Evolutionary conservation across 2,888 invertebrate genomes (phyloP), one percentile per base, ranked within the genome.

Genomic region (Callyntrura sp.): DNA sequence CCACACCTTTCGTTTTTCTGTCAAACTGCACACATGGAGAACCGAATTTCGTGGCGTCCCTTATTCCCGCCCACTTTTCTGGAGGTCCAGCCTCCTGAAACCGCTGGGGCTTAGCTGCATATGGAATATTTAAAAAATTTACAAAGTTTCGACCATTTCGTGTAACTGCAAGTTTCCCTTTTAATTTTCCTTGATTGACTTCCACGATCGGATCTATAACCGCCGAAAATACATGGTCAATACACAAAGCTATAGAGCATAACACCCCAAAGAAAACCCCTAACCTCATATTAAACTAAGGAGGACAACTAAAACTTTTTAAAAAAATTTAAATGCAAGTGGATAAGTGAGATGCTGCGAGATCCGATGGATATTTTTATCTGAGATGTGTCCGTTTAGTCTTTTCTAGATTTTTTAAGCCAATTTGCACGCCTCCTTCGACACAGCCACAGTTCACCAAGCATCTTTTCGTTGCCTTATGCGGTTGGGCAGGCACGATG

Each of bases 41-140:
- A 0, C 92, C 91, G 57, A 90, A 91, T 60, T 89, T 90, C 0
- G 91, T 91, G 9, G 73, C 92, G 43, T 91, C 92, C 23, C 91
- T 81, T 23, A 91, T 12, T 9, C 88, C 89, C 0, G 84, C 85
- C 92, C 92, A 92, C 45, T 81, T 76, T 60, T 88, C 88, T 17
- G 90, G 81, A 11, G 86, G 62, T n/a, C 79, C 88, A 17, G 70
- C 86, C 81, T 88, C 78, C 90, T 91, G 70, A 55, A 92, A 92
- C 17, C 91, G 28, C 51, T 51, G 51, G 0, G 92, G 92, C 55
- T 87, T 84, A 43, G 73, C 28, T 45, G 90, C 91, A 62, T 91
- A 92, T 14, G 92, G 92, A 51, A 92, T 91, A 0, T 91, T 91
- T 14, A 92, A 55, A 60, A 85, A 92, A 25, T 85, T 60, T 0